A percentile compares a stretch with the other conserved stretches of the same genome.
Evolutionary conservation across 2,113 vertebrate species (phyloP).

Genomic region (Thermophis baileyi): DNA sequence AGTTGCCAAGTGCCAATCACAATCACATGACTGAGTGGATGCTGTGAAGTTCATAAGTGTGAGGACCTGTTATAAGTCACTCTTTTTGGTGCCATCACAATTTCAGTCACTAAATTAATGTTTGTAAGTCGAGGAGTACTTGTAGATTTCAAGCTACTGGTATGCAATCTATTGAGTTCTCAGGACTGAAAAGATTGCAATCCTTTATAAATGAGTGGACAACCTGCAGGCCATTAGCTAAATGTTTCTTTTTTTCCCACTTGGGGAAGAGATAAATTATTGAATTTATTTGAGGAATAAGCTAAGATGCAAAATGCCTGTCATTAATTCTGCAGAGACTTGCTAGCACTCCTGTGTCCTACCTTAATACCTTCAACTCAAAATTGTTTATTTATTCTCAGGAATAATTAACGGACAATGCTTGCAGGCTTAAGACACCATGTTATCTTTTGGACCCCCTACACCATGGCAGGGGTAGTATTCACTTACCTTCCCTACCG

Average conservation of each 20-base stretch:
- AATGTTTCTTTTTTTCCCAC: background rate
- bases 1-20: background rate
- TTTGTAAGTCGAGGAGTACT: background rate
- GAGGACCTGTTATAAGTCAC: background rate
- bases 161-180: background rate
- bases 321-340: background rate
- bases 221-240: background rate
- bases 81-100: background rate
- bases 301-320: background rate
- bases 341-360: background rate
- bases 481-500: no score
- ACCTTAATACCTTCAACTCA: background rate
- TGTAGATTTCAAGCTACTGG: background rate
- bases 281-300: background rate
- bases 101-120: background rate
- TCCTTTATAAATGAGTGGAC: background rate
- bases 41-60: background rate
- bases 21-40: background rate
- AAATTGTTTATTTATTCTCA: background rate
- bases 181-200: background rate
- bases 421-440: background rate
- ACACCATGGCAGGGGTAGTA: no score
- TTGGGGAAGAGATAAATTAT: background rate
- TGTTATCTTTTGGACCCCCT: background rate
- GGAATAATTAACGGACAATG: background rate